Conservation (phyloP, 2,797 vertebrate species). For the Cryptoblepharus egeriae region DNA sequence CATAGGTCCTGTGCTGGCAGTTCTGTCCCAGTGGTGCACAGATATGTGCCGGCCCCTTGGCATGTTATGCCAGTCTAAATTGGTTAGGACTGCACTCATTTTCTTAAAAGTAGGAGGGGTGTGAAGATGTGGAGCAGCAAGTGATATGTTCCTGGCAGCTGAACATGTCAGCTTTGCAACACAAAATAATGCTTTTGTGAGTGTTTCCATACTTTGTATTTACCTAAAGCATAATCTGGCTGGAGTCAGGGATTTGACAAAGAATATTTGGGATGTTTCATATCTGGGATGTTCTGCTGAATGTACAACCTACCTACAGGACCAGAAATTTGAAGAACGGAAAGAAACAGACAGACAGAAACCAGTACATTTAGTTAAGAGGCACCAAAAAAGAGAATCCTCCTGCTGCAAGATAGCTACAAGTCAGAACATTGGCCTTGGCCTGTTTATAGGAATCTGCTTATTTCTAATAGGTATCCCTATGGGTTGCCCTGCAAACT, state of each 20-base stretch:
- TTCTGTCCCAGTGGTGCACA: no score
- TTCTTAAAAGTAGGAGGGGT: no score
- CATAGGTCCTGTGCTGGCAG: no score
- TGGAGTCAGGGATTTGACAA: background rate
- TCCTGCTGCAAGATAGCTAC: background rate
- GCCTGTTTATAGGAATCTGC: background rate
- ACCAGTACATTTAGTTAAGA: no score
- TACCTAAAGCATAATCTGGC: background rate
- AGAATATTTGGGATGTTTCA: background rate
- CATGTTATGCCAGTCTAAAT: no score
- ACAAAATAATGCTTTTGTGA: background rate
- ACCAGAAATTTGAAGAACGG: background rate
- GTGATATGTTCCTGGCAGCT: no score
- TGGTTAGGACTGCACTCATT: no score
- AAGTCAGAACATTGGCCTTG: background rate
- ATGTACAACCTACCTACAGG: background rate
- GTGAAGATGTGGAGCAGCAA: no score
- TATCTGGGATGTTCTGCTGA: background rate
- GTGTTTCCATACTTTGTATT: background rate
- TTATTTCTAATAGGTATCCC: background rate
- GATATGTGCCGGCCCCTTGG: no score
- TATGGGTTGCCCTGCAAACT: no score
- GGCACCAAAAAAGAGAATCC: no score
- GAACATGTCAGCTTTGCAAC: background rate
- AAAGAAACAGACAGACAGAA: background rate